phyloP scores from a whole-genome alignment of 2,797 vertebrate genomes.

The Peromyscus nudipes region DNA sequence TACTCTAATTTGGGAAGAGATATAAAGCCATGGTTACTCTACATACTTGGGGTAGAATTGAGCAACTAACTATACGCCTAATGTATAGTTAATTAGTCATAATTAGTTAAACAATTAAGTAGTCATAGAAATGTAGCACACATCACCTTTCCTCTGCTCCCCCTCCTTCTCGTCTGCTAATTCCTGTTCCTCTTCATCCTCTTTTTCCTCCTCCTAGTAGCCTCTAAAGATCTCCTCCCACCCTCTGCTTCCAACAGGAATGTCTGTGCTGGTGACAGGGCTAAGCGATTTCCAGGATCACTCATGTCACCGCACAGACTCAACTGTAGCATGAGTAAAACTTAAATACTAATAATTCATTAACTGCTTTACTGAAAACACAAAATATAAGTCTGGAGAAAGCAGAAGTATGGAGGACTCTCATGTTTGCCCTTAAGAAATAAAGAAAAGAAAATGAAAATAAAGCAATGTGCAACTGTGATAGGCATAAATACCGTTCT shows the following conservation, averaged over 20 bases:
- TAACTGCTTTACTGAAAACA: constrained; percentile 52
- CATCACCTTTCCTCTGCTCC: background rate
- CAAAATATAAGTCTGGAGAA: background rate
- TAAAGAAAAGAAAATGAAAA: constrained; percentile 63
- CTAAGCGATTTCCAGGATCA: background rate
- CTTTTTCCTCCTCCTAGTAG: background rate
- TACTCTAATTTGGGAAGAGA: background rate
- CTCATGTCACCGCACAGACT: background rate
- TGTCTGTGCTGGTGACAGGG: too few relatives aligned
- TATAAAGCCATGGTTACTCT: background rate
- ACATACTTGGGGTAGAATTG: background rate
- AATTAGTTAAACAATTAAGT: background rate
- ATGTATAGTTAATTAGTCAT: background rate
- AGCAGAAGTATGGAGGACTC: background rate
- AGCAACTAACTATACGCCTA: background rate
- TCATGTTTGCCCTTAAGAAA: constrained; percentile 36
- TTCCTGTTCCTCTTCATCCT: background rate
- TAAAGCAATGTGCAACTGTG: constrained; percentile 50
- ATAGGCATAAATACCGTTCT: constrained; percentile 11
- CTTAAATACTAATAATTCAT: constrained; percentile 44
- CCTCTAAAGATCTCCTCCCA: background rate
- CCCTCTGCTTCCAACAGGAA: background rate
- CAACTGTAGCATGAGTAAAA: background rate
- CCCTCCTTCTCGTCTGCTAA: background rate
- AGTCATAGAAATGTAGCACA: background rate